Conservation (phyloP, 2,888 invertebrate species). For the Leptothorax acervorum region DNA sequence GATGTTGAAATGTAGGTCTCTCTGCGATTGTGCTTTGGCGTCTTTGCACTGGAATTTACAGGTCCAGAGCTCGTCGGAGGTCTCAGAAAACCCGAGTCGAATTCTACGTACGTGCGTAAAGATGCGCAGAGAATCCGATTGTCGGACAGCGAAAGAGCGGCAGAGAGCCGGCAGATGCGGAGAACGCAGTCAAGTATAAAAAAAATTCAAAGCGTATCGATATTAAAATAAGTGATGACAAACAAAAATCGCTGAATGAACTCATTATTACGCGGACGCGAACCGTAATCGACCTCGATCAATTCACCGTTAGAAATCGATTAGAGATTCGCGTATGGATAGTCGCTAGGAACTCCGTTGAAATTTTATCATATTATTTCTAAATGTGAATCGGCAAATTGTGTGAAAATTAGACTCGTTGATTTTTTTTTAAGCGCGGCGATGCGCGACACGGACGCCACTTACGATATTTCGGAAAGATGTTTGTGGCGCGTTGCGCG, state of each 20-base stretch:
- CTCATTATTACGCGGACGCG: not conserved
- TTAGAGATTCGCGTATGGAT: not conserved
- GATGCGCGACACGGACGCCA: not conserved
- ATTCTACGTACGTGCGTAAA: conserved; percentile 3
- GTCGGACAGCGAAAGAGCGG: not conserved
- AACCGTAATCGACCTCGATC: not conserved
- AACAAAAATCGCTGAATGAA: not conserved
- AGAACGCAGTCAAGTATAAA: not conserved
- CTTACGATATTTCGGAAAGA: conserved; percentile 74
- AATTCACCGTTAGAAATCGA: not conserved
- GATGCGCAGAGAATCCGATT: not conserved
- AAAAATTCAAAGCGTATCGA: not conserved
- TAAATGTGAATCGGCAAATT: not conserved
- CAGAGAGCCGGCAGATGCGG: too few species aligned
- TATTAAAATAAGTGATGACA: not conserved
- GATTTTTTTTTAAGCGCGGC: not conserved
- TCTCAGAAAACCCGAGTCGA: conserved; percentile 24
- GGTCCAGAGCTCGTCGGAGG: conserved; percentile 2
- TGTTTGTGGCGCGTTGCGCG: conserved; percentile 32
- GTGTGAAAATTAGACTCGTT: too few species aligned
- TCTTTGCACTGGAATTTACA: not conserved
- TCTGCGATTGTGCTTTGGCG: conserved; percentile 24
- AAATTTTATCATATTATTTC: not conserved
- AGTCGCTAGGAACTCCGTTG: not conserved
- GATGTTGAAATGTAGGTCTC: conserved; percentile 29